Conservation (phyloP, 2,888 invertebrate species). For the Xestoiulus laeticollis region DNA sequence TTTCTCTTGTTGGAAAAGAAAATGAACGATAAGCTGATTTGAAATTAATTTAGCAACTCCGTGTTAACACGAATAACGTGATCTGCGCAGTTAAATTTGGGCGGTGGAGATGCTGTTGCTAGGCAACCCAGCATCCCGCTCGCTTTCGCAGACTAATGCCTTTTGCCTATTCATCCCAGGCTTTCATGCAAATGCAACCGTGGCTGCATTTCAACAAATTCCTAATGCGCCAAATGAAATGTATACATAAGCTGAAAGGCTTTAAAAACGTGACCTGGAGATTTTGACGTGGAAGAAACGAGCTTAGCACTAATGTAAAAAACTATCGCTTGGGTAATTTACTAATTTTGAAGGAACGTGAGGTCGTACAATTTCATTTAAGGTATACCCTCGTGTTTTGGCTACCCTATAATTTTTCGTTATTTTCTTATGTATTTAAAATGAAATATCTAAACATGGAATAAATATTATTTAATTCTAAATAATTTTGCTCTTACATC, state of each 20-base stretch:
- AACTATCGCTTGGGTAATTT: neutral
- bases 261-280: neutral
- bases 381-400: neutral
- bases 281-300: neutral
- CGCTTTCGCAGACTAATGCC: neutral
- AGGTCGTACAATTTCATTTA: too few species aligned
- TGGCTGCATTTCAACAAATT: neutral
- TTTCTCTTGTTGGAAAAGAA: constrained; percentile 39
- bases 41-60: constrained; percentile 48
- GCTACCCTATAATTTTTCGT: neutral
- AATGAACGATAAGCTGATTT: constrained; percentile 47
- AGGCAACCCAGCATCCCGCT: constrained; percentile 36
- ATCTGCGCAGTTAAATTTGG: constrained; percentile 43
- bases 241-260: neutral
- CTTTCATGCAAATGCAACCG: neutral
- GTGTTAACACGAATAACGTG: constrained; percentile 40
- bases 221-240: neutral
- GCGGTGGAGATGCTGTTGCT: constrained; percentile 10
- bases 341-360: neutral
- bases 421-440: neutral
- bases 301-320: neutral
- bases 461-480: too few species aligned
- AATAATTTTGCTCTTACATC: too few species aligned
- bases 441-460: neutral
- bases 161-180: neutral